Evolutionary conservation across 1,140 invertebrate genomes (phyloP).

Genomic region (Drosophila parvula): DNA sequence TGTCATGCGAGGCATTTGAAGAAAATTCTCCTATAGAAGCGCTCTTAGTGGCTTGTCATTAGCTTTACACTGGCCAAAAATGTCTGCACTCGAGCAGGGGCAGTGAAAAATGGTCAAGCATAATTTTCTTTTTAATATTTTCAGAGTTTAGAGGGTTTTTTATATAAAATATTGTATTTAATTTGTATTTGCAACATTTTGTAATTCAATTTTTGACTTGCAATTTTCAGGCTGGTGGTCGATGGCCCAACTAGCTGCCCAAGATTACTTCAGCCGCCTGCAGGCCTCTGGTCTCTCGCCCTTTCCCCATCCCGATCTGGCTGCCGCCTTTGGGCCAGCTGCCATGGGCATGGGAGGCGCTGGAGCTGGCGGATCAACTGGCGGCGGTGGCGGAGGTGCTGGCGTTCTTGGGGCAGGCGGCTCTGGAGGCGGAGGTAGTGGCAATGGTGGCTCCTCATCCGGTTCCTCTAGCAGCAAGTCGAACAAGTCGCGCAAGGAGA

Average conservation of each 20-base stretch:
- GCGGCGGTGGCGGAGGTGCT: slow-evolving; percentile 75
- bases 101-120: slow-evolving; percentile 45
- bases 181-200: neutral
- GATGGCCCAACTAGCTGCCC: slow-evolving; percentile 93
- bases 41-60: slow-evolving; percentile 23
- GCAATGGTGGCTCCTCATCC: slow-evolving; percentile 38
- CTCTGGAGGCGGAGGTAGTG: slow-evolving; percentile 75
- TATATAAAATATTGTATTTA: neutral
- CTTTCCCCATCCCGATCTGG: slow-evolving; percentile 85
- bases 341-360: slow-evolving; percentile 85
- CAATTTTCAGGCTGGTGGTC: slow-evolving; percentile 91
- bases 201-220: neutral
- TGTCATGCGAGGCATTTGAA: slow-evolving; percentile 56
- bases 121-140: neutral
- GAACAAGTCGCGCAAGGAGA: slow-evolving; percentile 80
- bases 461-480: slow-evolving; percentile 72
- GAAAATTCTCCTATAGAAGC: slow-evolving; percentile 66
- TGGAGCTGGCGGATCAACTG: slow-evolving; percentile 51
- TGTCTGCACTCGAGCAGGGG: neutral
- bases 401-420: slow-evolving; percentile 59
- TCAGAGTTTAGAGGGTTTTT: neutral
- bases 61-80: slow-evolving; percentile 53
- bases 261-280: slow-evolving; percentile 92
- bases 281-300: slow-evolving; percentile 90
- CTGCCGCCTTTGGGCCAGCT: slow-evolving; percentile 80